Evolutionary conservation across 2,888 invertebrate genomes (phyloP).

Genomic region (Chaetoderma sp.): DNA sequence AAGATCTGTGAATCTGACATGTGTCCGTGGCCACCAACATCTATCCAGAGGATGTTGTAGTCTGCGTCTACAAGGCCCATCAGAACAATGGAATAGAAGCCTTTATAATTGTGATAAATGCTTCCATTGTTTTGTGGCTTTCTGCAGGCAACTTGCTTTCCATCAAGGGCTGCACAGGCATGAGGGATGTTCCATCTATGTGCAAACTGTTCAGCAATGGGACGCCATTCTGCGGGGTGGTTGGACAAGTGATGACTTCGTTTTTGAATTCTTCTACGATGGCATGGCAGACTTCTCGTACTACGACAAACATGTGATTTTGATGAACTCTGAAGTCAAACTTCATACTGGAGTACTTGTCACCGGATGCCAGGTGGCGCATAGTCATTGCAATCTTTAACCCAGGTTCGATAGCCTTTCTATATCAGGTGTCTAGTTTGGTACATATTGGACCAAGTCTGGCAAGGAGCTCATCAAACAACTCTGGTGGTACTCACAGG

Average conservation of each 20-base stretch:
- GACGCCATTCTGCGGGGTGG: slow-evolving; percentile 34
- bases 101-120: slow-evolving; percentile 41
- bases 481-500: too few relatives aligned
- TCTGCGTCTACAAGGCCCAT: slow-evolving; percentile 41
- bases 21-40: slow-evolving; percentile 3
- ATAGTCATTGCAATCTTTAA: too few relatives aligned
- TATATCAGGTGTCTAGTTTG: too few relatives aligned
- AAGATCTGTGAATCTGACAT: slow-evolving; percentile 32
- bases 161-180: slow-evolving; percentile 43
- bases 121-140: slow-evolving; percentile 35
- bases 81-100: slow-evolving; percentile 36
- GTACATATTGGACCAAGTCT: too few relatives aligned
- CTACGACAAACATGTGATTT: too few relatives aligned
- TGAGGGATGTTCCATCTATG: slow-evolving; percentile 42
- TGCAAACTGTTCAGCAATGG: slow-evolving; percentile 32
- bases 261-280: slow-evolving; percentile 17
- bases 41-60: slow-evolving; percentile 38
- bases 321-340: too few relatives aligned
- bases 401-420: too few relatives aligned
- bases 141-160: slow-evolving; percentile 42
- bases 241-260: slow-evolving; percentile 35
- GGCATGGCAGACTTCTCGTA: too few relatives aligned
- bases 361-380: too few relatives aligned
- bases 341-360: too few relatives aligned
- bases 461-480: too few relatives aligned